phyloP scores from a whole-genome alignment of 2,888 invertebrate species.

The Sinelater perroti region DNA sequence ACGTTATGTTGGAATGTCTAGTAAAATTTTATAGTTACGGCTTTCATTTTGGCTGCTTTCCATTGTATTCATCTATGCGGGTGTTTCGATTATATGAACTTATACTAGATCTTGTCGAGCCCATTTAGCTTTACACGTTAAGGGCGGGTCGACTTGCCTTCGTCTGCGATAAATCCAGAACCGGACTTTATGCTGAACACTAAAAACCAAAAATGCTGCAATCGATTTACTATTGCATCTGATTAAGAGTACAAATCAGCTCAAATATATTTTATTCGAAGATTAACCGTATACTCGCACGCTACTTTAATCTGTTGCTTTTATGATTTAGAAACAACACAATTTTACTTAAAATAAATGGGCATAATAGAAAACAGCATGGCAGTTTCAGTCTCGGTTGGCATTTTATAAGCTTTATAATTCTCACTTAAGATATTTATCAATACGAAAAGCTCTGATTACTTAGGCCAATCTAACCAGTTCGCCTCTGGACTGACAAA shows the following conservation, averaged over 20 bases:
- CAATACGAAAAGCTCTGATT: slow-evolving; percentile 16
- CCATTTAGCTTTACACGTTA: slow-evolving; percentile 58
- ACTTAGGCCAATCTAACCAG: slow-evolving; percentile 19
- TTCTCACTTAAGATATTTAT: slow-evolving; percentile 8
- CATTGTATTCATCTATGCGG: slow-evolving; percentile 56
- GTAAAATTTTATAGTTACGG: slow-evolving; percentile 14
- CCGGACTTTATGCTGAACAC: slow-evolving; percentile 18
- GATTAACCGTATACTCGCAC: too few species aligned
- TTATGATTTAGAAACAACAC: too few species aligned
- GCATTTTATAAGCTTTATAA: background rate
- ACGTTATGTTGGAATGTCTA: slow-evolving; percentile 3
- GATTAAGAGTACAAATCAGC: too few species aligned
- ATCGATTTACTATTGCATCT: background rate
- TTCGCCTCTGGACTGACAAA: slow-evolving; percentile 25
- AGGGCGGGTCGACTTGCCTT: slow-evolving; percentile 54
- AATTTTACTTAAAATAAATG: too few species aligned
- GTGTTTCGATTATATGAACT: slow-evolving; percentile 57
- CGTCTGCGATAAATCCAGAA: slow-evolving; percentile 45
- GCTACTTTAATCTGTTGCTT: too few species aligned
- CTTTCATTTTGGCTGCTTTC: slow-evolving; percentile 52
- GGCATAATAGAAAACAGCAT: too few species aligned
- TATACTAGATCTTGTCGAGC: slow-evolving; percentile 55
- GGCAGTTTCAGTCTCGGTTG: too few species aligned
- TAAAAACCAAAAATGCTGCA: background rate
- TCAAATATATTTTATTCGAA: too few species aligned